phyloP scores from a whole-genome alignment of 2,113 vertebrate genomes.

The Oophaga pumilio region DNA sequence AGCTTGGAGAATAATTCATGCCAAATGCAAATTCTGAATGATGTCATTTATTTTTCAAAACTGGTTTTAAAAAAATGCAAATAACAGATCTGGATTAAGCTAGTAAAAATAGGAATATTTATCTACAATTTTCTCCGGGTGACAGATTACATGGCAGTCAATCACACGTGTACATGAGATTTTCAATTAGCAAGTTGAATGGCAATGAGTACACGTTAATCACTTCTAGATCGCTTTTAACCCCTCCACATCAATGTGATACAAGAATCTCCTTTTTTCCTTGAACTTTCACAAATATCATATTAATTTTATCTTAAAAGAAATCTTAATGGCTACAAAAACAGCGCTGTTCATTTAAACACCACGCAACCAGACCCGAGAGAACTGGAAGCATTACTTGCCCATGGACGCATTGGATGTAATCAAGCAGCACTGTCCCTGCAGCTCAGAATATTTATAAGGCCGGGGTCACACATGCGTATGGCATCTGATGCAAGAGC shows the following conservation, averaged over 20 bases:
- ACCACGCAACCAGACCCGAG: neutral
- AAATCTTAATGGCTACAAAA: neutral
- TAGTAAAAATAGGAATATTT: conserved; percentile 27
- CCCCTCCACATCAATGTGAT: neutral
- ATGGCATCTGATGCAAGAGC: too few relatives aligned
- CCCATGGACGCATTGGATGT: neutral
- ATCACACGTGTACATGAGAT: conserved; percentile 17
- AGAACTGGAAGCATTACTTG: neutral
- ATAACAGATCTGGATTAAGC: conserved; percentile 21
- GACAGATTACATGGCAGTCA: conserved; percentile 25
- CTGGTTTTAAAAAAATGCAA: conserved; percentile 29
- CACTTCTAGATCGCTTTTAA: neutral
- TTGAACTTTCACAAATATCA: neutral
- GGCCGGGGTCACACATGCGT: too few relatives aligned
- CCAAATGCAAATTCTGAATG: conserved; percentile 8
- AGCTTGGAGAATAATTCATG: conserved; percentile 61
- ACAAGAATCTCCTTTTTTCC: neutral
- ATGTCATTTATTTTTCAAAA: conserved; percentile 43
- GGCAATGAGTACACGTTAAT: neutral
- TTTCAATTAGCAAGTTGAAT: conserved; percentile 16
- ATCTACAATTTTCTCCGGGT: conserved; percentile 16
- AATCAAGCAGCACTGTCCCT: neutral
- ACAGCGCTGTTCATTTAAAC: neutral
- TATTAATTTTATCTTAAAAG: too few relatives aligned
- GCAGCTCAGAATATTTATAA: neutral